Evolutionary conservation across 2,888 invertebrate species (phyloP), one percentile per base, ranked within the genome.

Genomic region (Lysandra coridon): DNA sequence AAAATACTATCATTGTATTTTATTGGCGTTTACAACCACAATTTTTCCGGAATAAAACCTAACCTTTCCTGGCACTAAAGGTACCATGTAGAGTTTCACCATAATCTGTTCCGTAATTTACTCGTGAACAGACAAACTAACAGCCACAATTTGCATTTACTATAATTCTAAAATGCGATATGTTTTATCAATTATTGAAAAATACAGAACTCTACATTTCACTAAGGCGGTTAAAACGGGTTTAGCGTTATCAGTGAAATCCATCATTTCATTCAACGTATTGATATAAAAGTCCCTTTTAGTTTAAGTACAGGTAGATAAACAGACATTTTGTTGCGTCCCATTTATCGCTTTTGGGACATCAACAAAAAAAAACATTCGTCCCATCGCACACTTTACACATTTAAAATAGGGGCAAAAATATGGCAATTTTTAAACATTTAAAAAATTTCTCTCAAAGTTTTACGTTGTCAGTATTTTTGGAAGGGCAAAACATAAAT

Each of bases 251-350:
- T 79, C 79, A 53, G 60, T 74, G 60, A 62, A 79, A 79, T 79
- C 79, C 79, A 79, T 79, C 79, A 79, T 79, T 74, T 79, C 60
- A 74, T 73, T 79, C 74, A 79, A 74, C 79, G 78, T 74, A 73
- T 64, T 73, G 78, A 78, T 74, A 79, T 78, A 77, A 80, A 79
- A 76, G 75, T 74, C 53, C 40, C 79, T 73, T 79, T 79, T 79
- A 73, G 74, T 80, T 81, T 76, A 73, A 78, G 78, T 80, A 64
- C 80, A 81, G 80, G 78, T 86, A 87, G 90, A 90, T 90, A 92
- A 80, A 80, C 91, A 91, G 89, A 91, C 92, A 92, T 91, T 93
- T 93, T 92, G 93, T 94, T 88, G 87, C 88, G 88, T 85, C 83
- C 83, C 85, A 84, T 87, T 90, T 93, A 93, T 94, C 93, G 84